Evolutionary conservation across 2,113 vertebrate genomes (phyloP).

Genomic region (Hymenochirus boettgeri): DNA sequence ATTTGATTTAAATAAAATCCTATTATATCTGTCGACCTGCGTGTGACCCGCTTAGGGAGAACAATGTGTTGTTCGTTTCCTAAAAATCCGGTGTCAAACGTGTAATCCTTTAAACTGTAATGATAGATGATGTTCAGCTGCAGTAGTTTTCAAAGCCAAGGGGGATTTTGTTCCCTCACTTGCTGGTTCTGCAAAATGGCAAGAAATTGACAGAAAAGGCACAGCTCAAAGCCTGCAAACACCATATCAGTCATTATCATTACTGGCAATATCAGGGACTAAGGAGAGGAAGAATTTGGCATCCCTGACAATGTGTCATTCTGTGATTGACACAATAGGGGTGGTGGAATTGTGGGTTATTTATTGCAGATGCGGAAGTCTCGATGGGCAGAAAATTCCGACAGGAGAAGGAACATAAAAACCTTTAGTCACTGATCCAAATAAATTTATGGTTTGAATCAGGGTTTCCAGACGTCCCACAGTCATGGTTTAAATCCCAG

Average conservation of each 20-base stretch:
- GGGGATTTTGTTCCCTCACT: not conserved
- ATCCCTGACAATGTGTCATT: not conserved
- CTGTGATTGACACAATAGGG: not conserved
- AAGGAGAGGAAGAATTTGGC: not conserved
- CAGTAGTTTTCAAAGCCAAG: conserved; percentile 1
- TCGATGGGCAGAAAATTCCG: too few relatives aligned
- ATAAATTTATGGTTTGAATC: too few relatives aligned
- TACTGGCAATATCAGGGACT: not conserved
- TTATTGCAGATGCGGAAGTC: too few relatives aligned
- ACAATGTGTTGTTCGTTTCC: conserved; percentile 14
- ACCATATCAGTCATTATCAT: not conserved
- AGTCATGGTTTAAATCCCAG: too few relatives aligned
- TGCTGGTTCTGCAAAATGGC: not conserved
- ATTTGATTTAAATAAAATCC: too few relatives aligned
- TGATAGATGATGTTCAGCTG: conserved; percentile 23
- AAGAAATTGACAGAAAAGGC: not conserved
- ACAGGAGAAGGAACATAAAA: too few relatives aligned
- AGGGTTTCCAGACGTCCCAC: too few relatives aligned
- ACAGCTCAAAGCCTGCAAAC: not conserved
- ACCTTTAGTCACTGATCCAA: too few relatives aligned
- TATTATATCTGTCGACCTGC: conserved; percentile 8
- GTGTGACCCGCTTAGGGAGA: not conserved
- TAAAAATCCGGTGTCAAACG: conserved; percentile 12
- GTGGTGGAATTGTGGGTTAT: too few relatives aligned
- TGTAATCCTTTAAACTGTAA: conserved; percentile 16